Evolutionary conservation across 2,113 vertebrate species (phyloP).

Genomic region (Leptobrachium leishanense): DNA sequence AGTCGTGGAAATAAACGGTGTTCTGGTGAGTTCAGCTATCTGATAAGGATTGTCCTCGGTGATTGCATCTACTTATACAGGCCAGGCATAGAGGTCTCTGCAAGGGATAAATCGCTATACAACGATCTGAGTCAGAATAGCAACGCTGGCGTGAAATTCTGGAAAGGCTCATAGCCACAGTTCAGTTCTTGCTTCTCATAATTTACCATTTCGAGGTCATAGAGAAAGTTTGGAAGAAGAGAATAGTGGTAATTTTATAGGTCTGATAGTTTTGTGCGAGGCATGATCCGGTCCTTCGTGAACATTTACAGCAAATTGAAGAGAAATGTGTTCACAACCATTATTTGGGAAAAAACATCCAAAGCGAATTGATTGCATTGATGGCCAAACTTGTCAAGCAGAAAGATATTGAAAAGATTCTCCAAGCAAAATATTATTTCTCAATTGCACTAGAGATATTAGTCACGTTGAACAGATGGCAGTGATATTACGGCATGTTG

Average conservation of each 20-base stretch:
- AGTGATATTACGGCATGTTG: neutral
- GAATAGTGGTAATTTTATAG: slow-evolving; percentile 5
- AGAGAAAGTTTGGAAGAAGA: neutral
- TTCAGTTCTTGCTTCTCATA: neutral
- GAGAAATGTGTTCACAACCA: neutral
- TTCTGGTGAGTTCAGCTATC: too few relatives aligned
- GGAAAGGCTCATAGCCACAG: slow-evolving; percentile 1
- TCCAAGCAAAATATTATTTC: neutral
- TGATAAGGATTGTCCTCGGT: too few relatives aligned
- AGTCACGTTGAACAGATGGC: neutral
- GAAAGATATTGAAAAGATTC: neutral
- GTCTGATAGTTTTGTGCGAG: neutral
- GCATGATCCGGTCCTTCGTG: neutral
- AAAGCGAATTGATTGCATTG: neutral
- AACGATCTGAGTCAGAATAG: too few relatives aligned
- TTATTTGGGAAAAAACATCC: too few relatives aligned
- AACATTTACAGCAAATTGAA: slow-evolving; percentile 2
- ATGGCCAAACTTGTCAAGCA: neutral
- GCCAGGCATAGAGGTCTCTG: too few relatives aligned
- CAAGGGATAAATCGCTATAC: too few relatives aligned
- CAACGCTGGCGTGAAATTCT: neutral
- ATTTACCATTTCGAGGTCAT: neutral
- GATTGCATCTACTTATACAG: too few relatives aligned
- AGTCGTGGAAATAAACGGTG: too few relatives aligned
- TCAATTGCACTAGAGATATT: neutral